phyloP scores from a whole-genome alignment of 2,888 invertebrate genomes.

The Smittia aterrima region DNA sequence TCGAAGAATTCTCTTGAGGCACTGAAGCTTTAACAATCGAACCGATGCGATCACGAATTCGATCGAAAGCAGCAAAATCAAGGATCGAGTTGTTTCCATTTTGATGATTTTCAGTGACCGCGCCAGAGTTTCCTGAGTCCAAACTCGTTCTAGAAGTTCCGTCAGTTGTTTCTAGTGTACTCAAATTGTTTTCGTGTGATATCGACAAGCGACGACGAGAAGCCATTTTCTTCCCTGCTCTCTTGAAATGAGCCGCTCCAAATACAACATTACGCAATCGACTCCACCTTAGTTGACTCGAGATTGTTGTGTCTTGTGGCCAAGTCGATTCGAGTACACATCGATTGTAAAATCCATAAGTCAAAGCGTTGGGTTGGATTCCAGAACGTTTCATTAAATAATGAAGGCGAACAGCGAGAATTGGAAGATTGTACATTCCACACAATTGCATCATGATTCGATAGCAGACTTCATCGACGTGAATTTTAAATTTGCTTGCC shows the following conservation, averaged over 20 bases:
- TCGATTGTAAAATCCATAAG: constrained; percentile 82
- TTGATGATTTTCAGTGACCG: constrained; percentile 43
- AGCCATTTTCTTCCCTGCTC: constrained; percentile 67
- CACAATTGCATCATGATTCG: constrained; percentile 98
- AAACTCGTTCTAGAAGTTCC: constrained; percentile 54
- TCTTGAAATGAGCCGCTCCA: constrained; percentile 84
- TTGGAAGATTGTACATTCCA: constrained; percentile 89
- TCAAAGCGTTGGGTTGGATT: constrained; percentile 94
- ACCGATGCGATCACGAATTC: constrained; percentile 60
- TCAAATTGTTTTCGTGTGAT: constrained; percentile 52
- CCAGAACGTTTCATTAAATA: constrained; percentile 91
- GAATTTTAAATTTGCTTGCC: constrained; percentile 80
- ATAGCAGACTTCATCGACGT: constrained; percentile 96
- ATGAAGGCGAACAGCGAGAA: constrained; percentile 87
- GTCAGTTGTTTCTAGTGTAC: constrained; percentile 52
- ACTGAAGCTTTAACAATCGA: constrained; percentile 63
- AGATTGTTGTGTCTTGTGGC: constrained; percentile 78
- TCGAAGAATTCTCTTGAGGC: constrained; percentile 47
- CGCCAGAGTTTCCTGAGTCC: constrained; percentile 50
- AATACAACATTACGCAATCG: constrained; percentile 88
- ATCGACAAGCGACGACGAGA: constrained; percentile 46
- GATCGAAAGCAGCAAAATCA: constrained; percentile 59
- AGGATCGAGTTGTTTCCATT: constrained; percentile 46
- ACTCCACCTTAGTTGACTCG: constrained; percentile 83
- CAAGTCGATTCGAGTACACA: constrained; percentile 92